Evolutionary conservation across 2,888 invertebrate genomes (phyloP).

Genomic region (Microchrysa polita): DNA sequence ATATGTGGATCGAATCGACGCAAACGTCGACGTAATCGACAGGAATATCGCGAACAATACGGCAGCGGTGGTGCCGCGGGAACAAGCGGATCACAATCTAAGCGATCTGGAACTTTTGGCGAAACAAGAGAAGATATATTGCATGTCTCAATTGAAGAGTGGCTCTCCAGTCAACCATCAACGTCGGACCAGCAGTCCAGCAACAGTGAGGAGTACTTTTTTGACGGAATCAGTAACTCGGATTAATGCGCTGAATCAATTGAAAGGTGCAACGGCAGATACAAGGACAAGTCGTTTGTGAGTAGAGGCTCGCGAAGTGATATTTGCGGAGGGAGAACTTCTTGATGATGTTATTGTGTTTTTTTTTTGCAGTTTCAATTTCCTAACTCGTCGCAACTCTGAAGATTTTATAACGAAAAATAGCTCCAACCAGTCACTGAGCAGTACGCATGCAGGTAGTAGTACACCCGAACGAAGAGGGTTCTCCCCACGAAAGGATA

Average conservation of each 20-base stretch:
- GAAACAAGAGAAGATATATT: constrained; percentile 65
- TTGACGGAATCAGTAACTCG: constrained; percentile 56
- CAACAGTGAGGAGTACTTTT: constrained; percentile 64
- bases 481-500: constrained; percentile 64
- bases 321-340: too few species aligned
- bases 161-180: constrained; percentile 62
- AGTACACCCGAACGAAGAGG: constrained; percentile 56
- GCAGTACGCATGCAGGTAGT: constrained; percentile 61
- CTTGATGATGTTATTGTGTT: constrained; percentile 57
- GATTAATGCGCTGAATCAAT: constrained; percentile 37
- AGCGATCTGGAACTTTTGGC: constrained; percentile 76
- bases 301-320: too few species aligned
- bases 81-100: constrained; percentile 64
- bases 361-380: constrained; percentile 58
- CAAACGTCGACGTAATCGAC: constrained; percentile 58
- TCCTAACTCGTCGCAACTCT: constrained; percentile 63
- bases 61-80: too few species aligned
- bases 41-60: constrained; percentile 60
- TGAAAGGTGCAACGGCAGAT: constrained; percentile 13
- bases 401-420: constrained; percentile 60
- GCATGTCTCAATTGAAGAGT: constrained; percentile 66
- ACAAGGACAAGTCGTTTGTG: constrained; percentile 61
- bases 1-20: constrained; percentile 69
- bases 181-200: constrained; percentile 47
- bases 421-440: constrained; percentile 61